Base-by-base conservation (phyloP, 2,797 vertebrate genomes). In the Aotus griseimembra region DNA sequence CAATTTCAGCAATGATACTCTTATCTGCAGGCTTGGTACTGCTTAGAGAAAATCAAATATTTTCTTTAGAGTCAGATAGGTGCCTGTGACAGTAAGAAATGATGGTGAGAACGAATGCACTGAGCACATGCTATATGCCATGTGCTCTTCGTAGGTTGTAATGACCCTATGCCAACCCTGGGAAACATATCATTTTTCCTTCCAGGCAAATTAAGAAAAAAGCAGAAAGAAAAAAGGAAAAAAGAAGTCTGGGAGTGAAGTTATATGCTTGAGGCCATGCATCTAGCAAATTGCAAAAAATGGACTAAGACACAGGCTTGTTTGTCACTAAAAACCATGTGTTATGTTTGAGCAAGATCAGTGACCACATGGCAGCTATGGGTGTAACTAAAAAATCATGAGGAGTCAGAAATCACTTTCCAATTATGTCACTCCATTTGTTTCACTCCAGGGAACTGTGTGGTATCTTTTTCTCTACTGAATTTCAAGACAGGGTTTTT, bases 1-100 rank as follows among this genome's bases (percentile, higher is more conserved):
- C 85, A 96, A 46, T 97, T 88, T 93, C 85, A 95, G 67, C 52
- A 22, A 39, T 55, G 77, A 83, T 50, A 64, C 17, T 96, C 46
- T 86, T 77, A 88, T 44, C 46, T 70, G 75, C 11, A 89, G 61
- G 28, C 22, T 83, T 82, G 39, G 55, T 76, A 80, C 41, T 95
- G 61, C 86, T 93, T 83, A 72, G 36, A 55, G 52, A 89, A 97
- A 95, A 83, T 79, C 41, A 91, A 80, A 67, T 82, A 67, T 87
- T 82, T 96, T 88, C 61, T 85, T 85, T 70, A 61, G 70, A 91
- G 93, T 28, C 61, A 82, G 57, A 73, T n/a, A 92, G 46, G 8
- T 87, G 33, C 26, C 93, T 79, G 39, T 89, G 61, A 75, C 55
- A 64, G 72, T 61, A 83, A 93, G 75, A 91, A 67, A 94, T 0